Percentiles rank a stretch among this genome's conserved stretches.
Evolutionary conservation across 2,888 invertebrate genomes (phyloP).

Genomic region (Clunio marinus): DNA sequence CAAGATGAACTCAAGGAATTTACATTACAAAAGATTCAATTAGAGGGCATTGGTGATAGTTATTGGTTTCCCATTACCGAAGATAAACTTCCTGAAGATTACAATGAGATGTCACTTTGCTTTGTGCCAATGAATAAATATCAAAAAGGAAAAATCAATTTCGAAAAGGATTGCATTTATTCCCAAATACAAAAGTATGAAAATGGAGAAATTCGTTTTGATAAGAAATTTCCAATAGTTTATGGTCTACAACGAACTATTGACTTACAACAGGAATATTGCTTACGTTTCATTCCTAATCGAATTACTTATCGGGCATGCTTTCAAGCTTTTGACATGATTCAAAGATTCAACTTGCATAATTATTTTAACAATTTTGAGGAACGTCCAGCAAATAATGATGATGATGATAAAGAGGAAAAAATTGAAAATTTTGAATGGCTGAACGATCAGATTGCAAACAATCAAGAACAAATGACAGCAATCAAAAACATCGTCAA

Average conservation of each 20-base stretch:
- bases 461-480: constrained; percentile 59
- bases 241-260: neutral
- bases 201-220: neutral
- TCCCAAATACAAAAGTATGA: neutral
- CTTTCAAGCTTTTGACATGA: constrained; percentile 3
- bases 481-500: constrained; percentile 65
- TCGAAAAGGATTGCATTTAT: neutral
- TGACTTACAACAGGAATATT: neutral
- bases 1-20: neutral
- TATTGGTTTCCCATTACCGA: neutral
- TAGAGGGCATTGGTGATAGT: neutral
- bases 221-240: neutral
- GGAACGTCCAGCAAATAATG: neutral
- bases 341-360: neutral
- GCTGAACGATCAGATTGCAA: constrained; percentile 48
- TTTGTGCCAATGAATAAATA: neutral
- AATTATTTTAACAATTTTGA: neutral
- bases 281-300: constrained; percentile 17
- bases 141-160: no score
- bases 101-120: neutral
- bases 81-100: neutral
- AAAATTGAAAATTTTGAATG: constrained; percentile 41
- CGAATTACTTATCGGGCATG: constrained; percentile 4
- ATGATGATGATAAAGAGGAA: neutral
- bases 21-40: neutral